Base-by-base conservation (phyloP, 2,113 vertebrate genomes). In the Hippocampus mohnikei region DNA sequence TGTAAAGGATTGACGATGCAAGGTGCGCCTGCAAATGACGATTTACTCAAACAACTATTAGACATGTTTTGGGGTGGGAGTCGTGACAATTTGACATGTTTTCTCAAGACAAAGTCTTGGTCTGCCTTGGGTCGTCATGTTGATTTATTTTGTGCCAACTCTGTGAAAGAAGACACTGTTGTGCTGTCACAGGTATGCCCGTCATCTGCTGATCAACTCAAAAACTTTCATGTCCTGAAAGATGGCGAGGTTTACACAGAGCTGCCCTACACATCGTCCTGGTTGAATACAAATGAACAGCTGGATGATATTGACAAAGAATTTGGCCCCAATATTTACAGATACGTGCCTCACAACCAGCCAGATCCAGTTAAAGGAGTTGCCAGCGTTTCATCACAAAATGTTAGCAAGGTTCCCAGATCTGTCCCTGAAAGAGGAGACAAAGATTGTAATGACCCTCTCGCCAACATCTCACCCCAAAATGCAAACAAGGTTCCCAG, bases 301-400 rank as follows among this genome's bases (percentile, higher is more conserved):
- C 44, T 88, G 7, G 85, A 90, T 76, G 83, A 90, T 67, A 88
- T 91, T 60, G 88, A 92, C 48, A 85, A 87, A 61, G 86, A 88
- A 23, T 85, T 87, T 84, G 89, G 85, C 46, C 83, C 29, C 13
- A 44, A 63, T 25, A 1, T 44, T 2, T 25, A 23, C 13, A 18
- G 9, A 23, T 6, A 3, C 0, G 0, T 23, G 44, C 76, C 20
- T 42, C 48, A 70, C 55, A 41, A 48, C 3, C 69, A 70, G 18
- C 13, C 21, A 29, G 53, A 78, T 52, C 1, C 5, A 0, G 33
- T 8, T 3, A 9, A 11, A 10, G 29, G 3, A 0, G 27, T 7
- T 9, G 3, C 29, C 7, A 20, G 6, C 27, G 52, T n/a, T 9
- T 2, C 72, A 76, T 44, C n/a, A 25, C 23, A 59, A 50, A 7